Evolutionary conservation across 2,113 vertebrate genomes (phyloP), one percentile per base, ranked within the genome.

Genomic region (Setophaga coronata): DNA sequence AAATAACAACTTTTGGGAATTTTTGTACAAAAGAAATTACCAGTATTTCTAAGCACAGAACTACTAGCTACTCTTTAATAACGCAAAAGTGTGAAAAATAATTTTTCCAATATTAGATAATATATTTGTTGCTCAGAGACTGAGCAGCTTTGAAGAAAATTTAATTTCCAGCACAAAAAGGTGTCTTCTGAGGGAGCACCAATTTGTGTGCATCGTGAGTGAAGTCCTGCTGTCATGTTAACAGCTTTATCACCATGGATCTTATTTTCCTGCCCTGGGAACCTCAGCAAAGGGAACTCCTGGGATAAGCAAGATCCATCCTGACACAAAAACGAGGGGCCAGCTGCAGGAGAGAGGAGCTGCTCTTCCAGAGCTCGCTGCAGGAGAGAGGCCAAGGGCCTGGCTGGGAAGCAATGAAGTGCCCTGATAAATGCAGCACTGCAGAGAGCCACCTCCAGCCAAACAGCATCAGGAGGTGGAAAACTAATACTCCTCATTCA

Each of bases 391-490:
- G 71, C 78, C 79, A 66, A 54, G 43, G 71, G 74, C 85, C 79
- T 95, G 77, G 67, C 34, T 74, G 66, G 38, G 43, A 25, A 90
- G 50, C 26, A 40, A 28, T 36, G 43, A 71, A 53, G 64, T 51
- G 38, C 71, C 34, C 54, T 24, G 43, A 64, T 62, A 86, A 66
- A 74, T 45, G 10, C 47, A 86, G 76, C 82, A 45, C 43, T 74
- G 76, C 93, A 93, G 79, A 94, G 78, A 93, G 51, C 34, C 36
- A 50, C 60, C 54, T 91, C 62, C 2, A 0, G 79, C 71, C 71
- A 86, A 86, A 88, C 38, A 62, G 71, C 86, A 93, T 84, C 67
- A 24, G 85, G 64, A 95, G 67, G 42, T 77, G 21, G 40, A 89
- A 93, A 87, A 84, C 38, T 31, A 48, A 50, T 34, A 33, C 12